phyloP scores from a whole-genome alignment of 2,113 vertebrate species.

The Periophthalmodon schlosseri region DNA sequence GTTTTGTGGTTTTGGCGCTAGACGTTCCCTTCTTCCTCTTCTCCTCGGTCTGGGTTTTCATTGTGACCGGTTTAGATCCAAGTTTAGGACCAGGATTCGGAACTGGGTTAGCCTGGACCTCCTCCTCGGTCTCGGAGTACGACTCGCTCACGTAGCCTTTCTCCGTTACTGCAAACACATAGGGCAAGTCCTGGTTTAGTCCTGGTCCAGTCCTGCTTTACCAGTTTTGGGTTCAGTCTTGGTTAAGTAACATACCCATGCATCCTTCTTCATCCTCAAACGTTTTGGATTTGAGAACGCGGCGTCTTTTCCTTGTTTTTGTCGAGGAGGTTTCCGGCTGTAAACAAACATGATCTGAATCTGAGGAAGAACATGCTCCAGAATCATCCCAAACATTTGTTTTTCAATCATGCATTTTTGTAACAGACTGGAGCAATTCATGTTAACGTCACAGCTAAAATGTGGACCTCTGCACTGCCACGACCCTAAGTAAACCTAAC shows the following conservation, averaged over 20 bases:
- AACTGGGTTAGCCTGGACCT: constrained; percentile 64
- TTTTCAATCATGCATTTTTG: no score
- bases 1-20: constrained; percentile 76
- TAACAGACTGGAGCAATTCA: no score
- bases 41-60: constrained; percentile 51
- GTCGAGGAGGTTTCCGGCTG: constrained; percentile 49
- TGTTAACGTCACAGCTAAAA: no score
- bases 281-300: constrained; percentile 85
- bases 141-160: constrained; percentile 92
- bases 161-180: constrained; percentile 84
- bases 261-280: constrained; percentile 87
- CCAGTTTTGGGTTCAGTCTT: no score
- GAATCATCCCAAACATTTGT: no score
- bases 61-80: constrained; percentile 16
- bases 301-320: constrained; percentile 83
- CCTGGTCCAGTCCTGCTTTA: background rate
- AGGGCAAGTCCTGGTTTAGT: background rate
- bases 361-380: background rate
- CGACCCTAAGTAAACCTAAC: no score
- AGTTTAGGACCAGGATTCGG: constrained; percentile 15
- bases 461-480: no score
- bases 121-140: constrained; percentile 87
- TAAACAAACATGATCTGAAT: background rate
- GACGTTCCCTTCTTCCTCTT: constrained; percentile 80
- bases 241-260: constrained; percentile 78